A percentile compares a stretch with the other conserved stretches of the same genome.
Evolutionary conservation across 2,888 invertebrate species (phyloP).

Genomic region (Apamea sordens): DNA sequence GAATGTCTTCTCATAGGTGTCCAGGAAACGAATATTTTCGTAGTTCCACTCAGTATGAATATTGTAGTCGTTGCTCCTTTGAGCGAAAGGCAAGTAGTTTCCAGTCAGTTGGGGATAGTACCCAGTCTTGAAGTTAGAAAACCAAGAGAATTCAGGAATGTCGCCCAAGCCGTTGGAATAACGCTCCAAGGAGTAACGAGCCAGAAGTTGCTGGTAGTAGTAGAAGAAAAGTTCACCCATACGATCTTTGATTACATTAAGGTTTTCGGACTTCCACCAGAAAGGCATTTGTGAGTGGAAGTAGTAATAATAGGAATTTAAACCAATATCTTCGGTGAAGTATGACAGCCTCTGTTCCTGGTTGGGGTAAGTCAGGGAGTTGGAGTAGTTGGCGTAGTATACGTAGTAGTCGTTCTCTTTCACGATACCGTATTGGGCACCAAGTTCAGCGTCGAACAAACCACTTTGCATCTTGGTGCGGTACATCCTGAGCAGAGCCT

Average conservation of each 20-base stretch:
- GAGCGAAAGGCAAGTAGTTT: slow-evolving; percentile 87
- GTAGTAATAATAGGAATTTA: slow-evolving; percentile 92
- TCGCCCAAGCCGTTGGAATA: slow-evolving; percentile 91
- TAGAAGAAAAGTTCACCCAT: slow-evolving; percentile 92
- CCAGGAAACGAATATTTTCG: slow-evolving; percentile 89
- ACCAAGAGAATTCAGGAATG: slow-evolving; percentile 92
- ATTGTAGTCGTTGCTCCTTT: slow-evolving; percentile 91
- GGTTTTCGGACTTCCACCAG: slow-evolving; percentile 90
- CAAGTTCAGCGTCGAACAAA: slow-evolving; percentile 74
- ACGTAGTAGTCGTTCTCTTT: slow-evolving; percentile 84
- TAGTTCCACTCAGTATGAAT: slow-evolving; percentile 87
- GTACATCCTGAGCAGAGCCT: slow-evolving; percentile 87
- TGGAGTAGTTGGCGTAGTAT: slow-evolving; percentile 91
- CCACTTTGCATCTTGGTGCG: slow-evolving; percentile 84
- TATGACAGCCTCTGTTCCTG: slow-evolving; percentile 91
- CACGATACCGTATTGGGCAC: slow-evolving; percentile 81
- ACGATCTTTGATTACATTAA: slow-evolving; percentile 87
- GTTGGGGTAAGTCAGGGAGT: slow-evolving; percentile 86
- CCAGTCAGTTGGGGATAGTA: slow-evolving; percentile 75
- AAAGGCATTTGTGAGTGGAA: slow-evolving; percentile 91
- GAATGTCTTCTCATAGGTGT: slow-evolving; percentile 90
- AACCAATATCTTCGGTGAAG: slow-evolving; percentile 93
- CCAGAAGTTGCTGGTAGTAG: slow-evolving; percentile 92
- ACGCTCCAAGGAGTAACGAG: slow-evolving; percentile 93
- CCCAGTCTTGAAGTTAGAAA: slow-evolving; percentile 88